These are phyloP conservation scores for Atherinomorus stipes DNA, from an alignment of 2,113 vertebrate genomes.

Conservation along the genomic window DNA sequence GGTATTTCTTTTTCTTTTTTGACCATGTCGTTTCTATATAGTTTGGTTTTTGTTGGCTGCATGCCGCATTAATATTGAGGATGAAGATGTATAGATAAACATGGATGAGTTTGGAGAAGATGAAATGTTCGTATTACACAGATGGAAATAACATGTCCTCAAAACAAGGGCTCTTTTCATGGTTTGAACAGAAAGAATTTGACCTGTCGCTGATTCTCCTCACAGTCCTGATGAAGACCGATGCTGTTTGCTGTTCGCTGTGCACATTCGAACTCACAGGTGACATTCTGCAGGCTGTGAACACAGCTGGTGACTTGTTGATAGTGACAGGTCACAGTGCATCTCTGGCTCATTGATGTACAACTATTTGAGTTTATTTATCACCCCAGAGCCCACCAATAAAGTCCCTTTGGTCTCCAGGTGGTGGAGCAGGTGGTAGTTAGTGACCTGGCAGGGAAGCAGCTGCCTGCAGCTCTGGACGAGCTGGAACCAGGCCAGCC, in stretches of 20 bases:
- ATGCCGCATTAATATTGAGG: constrained; percentile 22
- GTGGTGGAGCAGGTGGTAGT: constrained; percentile 66
- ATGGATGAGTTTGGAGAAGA: constrained; percentile 6
- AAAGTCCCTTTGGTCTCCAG: constrained; percentile 51
- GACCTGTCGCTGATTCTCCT: neutral
- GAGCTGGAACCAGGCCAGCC: constrained; percentile 50
- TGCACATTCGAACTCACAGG: neutral
- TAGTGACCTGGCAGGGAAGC: constrained; percentile 46
- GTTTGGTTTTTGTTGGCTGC: neutral
- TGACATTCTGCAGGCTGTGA: constrained; percentile 14
- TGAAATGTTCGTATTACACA: neutral
- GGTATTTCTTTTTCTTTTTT: constrained; percentile 8
- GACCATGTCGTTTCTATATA: neutral
- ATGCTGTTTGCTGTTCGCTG: neutral
- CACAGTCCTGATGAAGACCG: neutral
- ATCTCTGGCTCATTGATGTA: constrained; percentile 49
- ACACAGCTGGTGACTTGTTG: constrained; percentile 27
- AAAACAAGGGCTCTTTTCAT: neutral
- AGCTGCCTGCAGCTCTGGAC: constrained; percentile 45
- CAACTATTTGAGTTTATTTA: constrained; percentile 50
- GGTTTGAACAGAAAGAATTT: neutral
- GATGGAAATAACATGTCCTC: no score
- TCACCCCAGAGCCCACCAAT: constrained; percentile 33
- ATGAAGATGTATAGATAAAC: neutral
- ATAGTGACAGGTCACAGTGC: constrained; percentile 44